Base-by-base conservation (phyloP, 1,140 invertebrate species). In the Dendroctonus ponderosae region DNA sequence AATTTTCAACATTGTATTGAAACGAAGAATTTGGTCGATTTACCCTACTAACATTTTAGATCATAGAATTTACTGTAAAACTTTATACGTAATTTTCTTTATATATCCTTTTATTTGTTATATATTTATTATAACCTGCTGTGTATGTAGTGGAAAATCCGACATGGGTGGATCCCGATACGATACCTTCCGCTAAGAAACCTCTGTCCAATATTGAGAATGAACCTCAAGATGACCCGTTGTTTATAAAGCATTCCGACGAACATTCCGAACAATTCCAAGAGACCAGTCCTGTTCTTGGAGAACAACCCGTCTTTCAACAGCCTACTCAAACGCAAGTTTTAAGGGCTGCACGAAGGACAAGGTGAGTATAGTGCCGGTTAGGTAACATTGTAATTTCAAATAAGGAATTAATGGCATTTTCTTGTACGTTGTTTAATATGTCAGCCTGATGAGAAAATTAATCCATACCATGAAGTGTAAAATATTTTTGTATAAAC, bases 231-330 rank as follows among this genome's bases (percentile, higher is more conserved):
- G 67, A 74, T 42, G 75, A 77, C 51, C 81, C 79, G 62, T 80
- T 80, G 67, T 78, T 80, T 53, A 75, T 80, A 40, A 80, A 85
- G 69, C 82, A 67, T 67, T 67, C 66, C 66, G 60, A 62, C 15
- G 52, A 62, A 68, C 59, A 68, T 68, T 63, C 66, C 66, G 41
- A 68, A 52, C 39, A 62, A 7, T 37, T n/a, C 37, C 37, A 52
- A 38, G 43, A 50, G 11, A 26, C 3, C 9, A 43, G 6, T 48
- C 38, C 40, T 6, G 43, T 39, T 11, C 43, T 7, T 52, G 38
- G 5, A 7, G 40, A 62, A 37, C 15, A 48, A 15, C 26, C 52
- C 2, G 66, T 62, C 6, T 58, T 59, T 38, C 66, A 62, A n/a
- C 66, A 63, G 39, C 66, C 61, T 9, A 68, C 66, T 15, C 66